Conservation (phyloP, 1,140 invertebrate genomes). For the Drosophila arawakana region DNA sequence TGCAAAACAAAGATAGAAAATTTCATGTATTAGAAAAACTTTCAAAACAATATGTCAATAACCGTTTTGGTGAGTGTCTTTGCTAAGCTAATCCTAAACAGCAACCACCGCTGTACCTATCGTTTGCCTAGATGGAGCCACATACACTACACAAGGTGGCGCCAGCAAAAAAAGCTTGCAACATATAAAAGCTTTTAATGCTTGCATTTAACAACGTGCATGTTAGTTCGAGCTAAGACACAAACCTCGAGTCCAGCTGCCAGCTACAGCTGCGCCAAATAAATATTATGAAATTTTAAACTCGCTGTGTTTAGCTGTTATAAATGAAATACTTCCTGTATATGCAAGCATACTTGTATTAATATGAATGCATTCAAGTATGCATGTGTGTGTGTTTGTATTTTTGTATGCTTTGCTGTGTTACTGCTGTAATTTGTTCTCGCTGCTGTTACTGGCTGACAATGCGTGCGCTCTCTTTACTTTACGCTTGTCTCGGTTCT, state of each 20-base stretch:
- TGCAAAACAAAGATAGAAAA: conserved; percentile 25
- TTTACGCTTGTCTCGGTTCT: not conserved
- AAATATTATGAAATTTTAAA: conserved; percentile 2
- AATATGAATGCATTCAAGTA: not conserved
- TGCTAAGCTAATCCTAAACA: conserved; percentile 6
- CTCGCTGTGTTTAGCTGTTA: not conserved
- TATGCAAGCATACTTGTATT: not conserved
- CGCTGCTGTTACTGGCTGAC: not conserved
- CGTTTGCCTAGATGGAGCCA: not conserved
- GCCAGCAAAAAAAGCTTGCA: conserved; percentile 9
- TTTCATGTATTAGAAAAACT: not conserved
- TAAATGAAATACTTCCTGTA: conserved; percentile 14
- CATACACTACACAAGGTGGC: conserved; percentile 10
- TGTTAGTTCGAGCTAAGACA: conserved; percentile 2
- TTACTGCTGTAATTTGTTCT: not conserved
- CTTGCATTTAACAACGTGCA: not conserved
- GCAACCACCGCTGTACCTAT: not conserved
- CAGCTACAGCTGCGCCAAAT: not conserved
- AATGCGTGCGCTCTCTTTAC: conserved; percentile 12
- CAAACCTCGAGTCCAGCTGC: conserved; percentile 3
- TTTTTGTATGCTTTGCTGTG: not conserved
- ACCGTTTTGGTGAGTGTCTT: conserved; percentile 21
- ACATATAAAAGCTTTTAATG: conserved; percentile 8
- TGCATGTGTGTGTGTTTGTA: not conserved
- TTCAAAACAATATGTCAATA: not conserved